A percentile compares a stretch with the other conserved stretches of the same genome.
phyloP scores from a whole-genome alignment of 2,113 vertebrate genomes.

The Otus sunia region DNA sequence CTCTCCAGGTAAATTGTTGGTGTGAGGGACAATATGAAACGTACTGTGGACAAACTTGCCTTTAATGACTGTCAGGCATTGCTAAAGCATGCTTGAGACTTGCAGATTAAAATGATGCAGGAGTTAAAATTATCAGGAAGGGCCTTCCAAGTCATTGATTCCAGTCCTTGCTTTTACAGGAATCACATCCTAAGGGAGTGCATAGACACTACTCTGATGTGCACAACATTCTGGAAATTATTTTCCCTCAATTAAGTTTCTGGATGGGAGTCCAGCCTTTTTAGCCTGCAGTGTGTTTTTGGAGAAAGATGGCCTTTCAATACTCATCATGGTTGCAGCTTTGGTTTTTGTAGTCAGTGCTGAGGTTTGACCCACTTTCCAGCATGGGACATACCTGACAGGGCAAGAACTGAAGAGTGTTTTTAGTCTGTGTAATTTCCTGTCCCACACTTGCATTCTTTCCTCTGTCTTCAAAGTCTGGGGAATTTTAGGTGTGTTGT shows the following conservation, averaged over 20 bases:
- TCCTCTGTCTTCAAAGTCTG: not conserved
- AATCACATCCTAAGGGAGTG: fast-evolving
- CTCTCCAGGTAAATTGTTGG: not conserved
- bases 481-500: not conserved
- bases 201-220: not conserved
- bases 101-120: not conserved
- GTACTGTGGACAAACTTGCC: not conserved
- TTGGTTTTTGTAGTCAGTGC: not conserved
- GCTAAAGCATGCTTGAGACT: not conserved
- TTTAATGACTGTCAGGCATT: not conserved
- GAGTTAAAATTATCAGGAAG: not conserved
- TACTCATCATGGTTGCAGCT: not conserved
- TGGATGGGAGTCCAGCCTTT: not conserved
- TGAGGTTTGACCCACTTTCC: not conserved
- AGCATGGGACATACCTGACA: not conserved
- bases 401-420: not conserved
- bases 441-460: not conserved
- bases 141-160: not conserved
- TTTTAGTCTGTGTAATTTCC: not conserved
- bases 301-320: not conserved
- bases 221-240: not conserved
- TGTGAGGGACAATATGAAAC: not conserved
- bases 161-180: not conserved
- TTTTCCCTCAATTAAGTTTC: not conserved
- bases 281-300: not conserved